These are phyloP conservation scores for Cosmia pyralina DNA, from an alignment of 2,888 invertebrate species.

Conservation along the genomic window DNA sequence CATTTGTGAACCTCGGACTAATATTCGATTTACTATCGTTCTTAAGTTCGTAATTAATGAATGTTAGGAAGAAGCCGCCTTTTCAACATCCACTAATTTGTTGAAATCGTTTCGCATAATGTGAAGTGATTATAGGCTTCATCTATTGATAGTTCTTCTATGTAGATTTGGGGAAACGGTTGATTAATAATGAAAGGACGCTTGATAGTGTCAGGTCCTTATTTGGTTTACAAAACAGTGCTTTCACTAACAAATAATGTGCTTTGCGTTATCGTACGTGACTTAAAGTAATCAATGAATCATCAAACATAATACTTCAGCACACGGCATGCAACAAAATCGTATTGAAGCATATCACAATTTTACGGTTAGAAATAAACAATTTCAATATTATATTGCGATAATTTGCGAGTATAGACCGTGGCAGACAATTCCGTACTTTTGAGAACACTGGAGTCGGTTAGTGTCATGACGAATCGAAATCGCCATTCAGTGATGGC, in stretches of 20 bases:
- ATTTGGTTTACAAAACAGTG: slow-evolving; percentile 10
- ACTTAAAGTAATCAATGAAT: slow-evolving; percentile 26
- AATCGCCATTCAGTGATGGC: slow-evolving; percentile 75
- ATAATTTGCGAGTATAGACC: slow-evolving; percentile 75
- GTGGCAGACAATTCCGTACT: slow-evolving; percentile 70
- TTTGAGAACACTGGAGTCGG: slow-evolving; percentile 73
- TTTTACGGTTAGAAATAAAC: slow-evolving; percentile 64
- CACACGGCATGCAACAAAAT: slow-evolving; percentile 53
- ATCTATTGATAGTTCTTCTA: slow-evolving; percentile 35
- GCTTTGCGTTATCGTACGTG: slow-evolving; percentile 16
- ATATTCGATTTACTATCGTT: slow-evolving; percentile 61
- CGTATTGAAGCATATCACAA: slow-evolving; percentile 66
- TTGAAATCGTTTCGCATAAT: slow-evolving; percentile 52
- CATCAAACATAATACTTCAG: slow-evolving; percentile 30
- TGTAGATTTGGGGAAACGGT: slow-evolving; percentile 41
- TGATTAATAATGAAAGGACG: slow-evolving; percentile 14
- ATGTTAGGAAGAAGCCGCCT: slow-evolving; percentile 55
- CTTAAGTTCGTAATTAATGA: slow-evolving; percentile 60
- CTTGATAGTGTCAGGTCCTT: background rate
- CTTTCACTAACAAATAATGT: slow-evolving; percentile 18
- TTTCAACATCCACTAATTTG: slow-evolving; percentile 60
- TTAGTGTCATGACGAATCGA: slow-evolving; percentile 81
- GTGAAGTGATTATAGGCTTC: slow-evolving; percentile 41
- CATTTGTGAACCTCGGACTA: slow-evolving; percentile 61
- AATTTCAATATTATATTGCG: slow-evolving; percentile 70